Evolutionary conservation across 2,888 invertebrate species (phyloP).

Genomic region (Synanthedon andrenaeformis): DNA sequence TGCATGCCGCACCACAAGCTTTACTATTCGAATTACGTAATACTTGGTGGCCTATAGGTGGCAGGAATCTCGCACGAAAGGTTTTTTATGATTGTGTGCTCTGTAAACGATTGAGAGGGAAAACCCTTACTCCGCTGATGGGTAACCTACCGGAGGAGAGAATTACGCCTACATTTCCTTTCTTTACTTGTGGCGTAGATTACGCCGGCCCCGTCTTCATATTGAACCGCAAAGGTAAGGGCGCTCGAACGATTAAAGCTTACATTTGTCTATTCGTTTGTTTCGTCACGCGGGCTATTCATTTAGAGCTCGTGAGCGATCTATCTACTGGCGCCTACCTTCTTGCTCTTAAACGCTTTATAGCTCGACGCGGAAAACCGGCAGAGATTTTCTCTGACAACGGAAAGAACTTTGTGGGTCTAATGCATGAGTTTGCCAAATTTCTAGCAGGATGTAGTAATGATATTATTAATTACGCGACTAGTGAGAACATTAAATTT

Average conservation of each 20-base stretch:
- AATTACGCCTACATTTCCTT: constrained; percentile 10
- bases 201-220: constrained; percentile 13
- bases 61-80: background rate
- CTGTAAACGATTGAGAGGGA: background rate
- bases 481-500: background rate
- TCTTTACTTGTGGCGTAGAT: constrained; percentile 12
- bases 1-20: constrained; percentile 9
- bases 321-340: constrained; percentile 9
- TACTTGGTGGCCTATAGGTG: background rate
- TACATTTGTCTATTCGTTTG: background rate
- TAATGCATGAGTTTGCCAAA: background rate
- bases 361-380: constrained; percentile 13
- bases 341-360: constrained; percentile 12
- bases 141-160: constrained; percentile 11
- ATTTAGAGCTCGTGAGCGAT: constrained; percentile 12
- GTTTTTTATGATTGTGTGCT: background rate
- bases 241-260: background rate
- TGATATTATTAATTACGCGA: background rate
- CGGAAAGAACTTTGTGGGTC: constrained; percentile 4
- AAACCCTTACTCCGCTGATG: constrained; percentile 6
- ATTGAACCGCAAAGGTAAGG: constrained; percentile 6
- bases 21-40: constrained; percentile 3
- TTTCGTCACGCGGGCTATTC: constrained; percentile 9
- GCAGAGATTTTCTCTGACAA: constrained; percentile 14
- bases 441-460: background rate